Conservation (phyloP, 2,113 vertebrate genomes). For the Cynocephalus volans region DNA sequence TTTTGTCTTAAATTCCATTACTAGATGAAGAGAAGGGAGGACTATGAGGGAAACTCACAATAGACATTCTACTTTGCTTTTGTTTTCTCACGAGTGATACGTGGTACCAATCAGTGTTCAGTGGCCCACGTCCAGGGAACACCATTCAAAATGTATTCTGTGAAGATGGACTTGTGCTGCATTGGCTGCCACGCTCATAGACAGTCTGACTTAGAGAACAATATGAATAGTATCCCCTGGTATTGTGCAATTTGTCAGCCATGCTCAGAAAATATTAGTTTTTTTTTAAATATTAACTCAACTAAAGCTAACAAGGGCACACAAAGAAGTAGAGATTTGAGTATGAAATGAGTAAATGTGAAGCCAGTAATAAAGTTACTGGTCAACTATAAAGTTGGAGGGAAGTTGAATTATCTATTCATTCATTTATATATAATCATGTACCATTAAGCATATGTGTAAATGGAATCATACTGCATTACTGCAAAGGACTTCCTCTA, state of each 20-base stretch:
- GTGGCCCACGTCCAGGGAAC: background rate
- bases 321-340: background rate
- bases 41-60: background rate
- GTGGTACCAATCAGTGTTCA: background rate
- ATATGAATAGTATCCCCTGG: background rate
- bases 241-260: background rate
- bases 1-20: background rate
- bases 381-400: background rate
- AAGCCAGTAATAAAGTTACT: background rate
- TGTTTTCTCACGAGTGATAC: background rate
- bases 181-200: background rate
- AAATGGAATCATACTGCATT: background rate
- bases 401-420: background rate
- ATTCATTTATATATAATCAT: background rate
- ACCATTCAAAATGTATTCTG: background rate
- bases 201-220: background rate
- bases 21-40: background rate
- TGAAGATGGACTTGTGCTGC: background rate
- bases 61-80: background rate
- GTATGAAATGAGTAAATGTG: background rate
- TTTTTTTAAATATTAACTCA: background rate
- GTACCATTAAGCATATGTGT: background rate
- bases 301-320: background rate
- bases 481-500: background rate
- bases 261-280: background rate